Evolutionary conservation across 2,797 vertebrate species (phyloP).

Genomic region (Oceanodroma leucorhoa): DNA sequence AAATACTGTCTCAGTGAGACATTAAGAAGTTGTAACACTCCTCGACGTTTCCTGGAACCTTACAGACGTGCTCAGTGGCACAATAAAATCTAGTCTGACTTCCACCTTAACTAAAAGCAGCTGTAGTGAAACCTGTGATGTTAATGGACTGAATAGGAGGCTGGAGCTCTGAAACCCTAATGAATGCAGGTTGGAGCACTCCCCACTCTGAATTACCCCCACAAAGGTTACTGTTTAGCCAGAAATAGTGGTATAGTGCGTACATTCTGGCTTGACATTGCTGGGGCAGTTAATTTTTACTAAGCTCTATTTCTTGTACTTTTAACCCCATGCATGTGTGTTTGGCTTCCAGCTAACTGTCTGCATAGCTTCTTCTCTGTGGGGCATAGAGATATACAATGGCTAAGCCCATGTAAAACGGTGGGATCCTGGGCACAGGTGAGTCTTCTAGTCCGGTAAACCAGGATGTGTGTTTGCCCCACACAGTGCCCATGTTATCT

Average conservation of each 20-base stretch:
- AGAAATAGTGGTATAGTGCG: not conserved
- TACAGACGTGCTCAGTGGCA: not conserved
- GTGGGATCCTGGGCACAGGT: not conserved
- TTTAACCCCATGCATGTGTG: not conserved
- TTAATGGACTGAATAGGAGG: not conserved
- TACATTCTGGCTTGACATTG: not conserved
- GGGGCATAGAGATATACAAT: not conserved
- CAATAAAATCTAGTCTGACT: not conserved
- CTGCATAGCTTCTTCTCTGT: not conserved
- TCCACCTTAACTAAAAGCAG: not conserved
- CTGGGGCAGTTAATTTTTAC: not conserved
- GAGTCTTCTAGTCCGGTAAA: not conserved
- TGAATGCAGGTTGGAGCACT: not conserved
- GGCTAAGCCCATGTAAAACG: conserved; percentile 22
- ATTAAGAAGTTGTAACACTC: not conserved
- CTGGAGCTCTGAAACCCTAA: not conserved
- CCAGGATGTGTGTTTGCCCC: not conserved
- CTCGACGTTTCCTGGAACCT: not conserved
- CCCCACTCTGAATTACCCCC: not conserved
- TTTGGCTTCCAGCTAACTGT: conserved; percentile 6
- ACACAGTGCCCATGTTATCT: fast-evolving
- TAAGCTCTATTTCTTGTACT: not conserved
- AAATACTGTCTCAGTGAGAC: not conserved
- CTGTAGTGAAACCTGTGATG: not conserved
- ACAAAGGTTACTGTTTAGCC: conserved; percentile 1